Evolutionary conservation across 2,797 vertebrate genomes (phyloP).

Genomic region (Oceanodroma leucorhoa): DNA sequence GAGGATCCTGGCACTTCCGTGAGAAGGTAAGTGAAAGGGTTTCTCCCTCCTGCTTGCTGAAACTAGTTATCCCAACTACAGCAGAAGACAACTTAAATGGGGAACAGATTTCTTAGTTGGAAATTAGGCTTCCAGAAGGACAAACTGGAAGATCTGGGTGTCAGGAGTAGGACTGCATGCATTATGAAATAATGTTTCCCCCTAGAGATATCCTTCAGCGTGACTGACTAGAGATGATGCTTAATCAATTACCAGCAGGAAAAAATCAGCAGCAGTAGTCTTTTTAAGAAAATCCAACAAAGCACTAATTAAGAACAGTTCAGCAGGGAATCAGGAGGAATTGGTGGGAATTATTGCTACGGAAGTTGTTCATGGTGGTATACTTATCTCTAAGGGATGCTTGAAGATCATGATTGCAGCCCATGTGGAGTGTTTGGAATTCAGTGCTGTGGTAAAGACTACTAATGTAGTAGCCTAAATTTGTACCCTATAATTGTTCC

Average conservation of each 20-base stretch:
- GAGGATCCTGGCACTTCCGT: constrained; percentile 97
- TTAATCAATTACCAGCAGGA: not conserved
- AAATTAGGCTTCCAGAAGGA: not conserved
- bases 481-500: not conserved
- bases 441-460: not conserved
- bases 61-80: not conserved
- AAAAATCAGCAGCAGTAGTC: not conserved
- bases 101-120: not conserved
- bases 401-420: not conserved
- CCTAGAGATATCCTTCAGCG: not conserved
- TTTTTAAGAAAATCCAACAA: not conserved
- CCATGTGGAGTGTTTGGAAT: not conserved
- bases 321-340: not conserved
- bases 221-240: not conserved
- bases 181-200: not conserved
- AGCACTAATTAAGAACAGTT: not conserved
- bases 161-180: not conserved
- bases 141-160: not conserved
- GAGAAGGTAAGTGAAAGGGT: constrained; percentile 84
- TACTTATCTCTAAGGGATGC: not conserved
- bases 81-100: not conserved
- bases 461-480: not conserved
- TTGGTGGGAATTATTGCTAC: not conserved
- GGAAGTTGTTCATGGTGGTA: not conserved
- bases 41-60: not conserved